A percentile compares a stretch with the other conserved stretches of the same genome.
phyloP scores from a whole-genome alignment of 2,888 invertebrate genomes.

The Ennomos quercinarius region DNA sequence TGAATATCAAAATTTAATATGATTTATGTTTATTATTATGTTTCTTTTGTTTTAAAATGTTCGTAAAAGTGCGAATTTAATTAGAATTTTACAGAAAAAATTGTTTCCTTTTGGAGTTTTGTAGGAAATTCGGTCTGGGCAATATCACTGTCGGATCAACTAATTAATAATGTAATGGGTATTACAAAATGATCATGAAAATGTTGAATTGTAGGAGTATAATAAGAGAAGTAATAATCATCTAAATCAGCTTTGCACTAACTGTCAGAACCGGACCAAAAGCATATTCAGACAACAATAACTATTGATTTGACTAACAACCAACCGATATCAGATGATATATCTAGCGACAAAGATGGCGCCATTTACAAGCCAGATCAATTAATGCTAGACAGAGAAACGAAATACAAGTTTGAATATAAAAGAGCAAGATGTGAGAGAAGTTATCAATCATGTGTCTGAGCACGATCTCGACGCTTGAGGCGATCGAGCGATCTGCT shows the following conservation, averaged over 20 bases:
- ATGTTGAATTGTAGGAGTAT: neutral
- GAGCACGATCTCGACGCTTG: constrained; percentile 75
- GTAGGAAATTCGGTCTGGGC: too few relatives aligned
- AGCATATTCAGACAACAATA: constrained; percentile 52
- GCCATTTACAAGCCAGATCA: constrained; percentile 78
- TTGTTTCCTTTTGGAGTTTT: too few relatives aligned
- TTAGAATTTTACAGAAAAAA: too few relatives aligned
- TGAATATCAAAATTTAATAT: too few relatives aligned
- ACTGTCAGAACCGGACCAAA: constrained; percentile 22
- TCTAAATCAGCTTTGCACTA: constrained; percentile 18
- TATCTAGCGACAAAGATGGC: constrained; percentile 77
- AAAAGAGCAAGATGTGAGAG: constrained; percentile 55
- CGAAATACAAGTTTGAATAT: constrained; percentile 38
- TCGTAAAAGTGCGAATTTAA: too few relatives aligned
- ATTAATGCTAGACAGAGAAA: constrained; percentile 73
- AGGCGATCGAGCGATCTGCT: constrained; percentile 76
- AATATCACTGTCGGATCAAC: too few relatives aligned
- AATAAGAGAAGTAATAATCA: constrained; percentile 6
- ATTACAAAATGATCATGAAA: too few relatives aligned
- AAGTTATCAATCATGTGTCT: constrained; percentile 82
- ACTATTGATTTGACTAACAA: constrained; percentile 72
- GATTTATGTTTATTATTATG: too few relatives aligned
- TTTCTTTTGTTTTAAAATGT: too few relatives aligned
- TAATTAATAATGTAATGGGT: too few relatives aligned
- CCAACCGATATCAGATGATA: constrained; percentile 70